Evolutionary conservation across 1,140 invertebrate genomes (phyloP).

Genomic region (Stratiolaelaps scimitus): DNA sequence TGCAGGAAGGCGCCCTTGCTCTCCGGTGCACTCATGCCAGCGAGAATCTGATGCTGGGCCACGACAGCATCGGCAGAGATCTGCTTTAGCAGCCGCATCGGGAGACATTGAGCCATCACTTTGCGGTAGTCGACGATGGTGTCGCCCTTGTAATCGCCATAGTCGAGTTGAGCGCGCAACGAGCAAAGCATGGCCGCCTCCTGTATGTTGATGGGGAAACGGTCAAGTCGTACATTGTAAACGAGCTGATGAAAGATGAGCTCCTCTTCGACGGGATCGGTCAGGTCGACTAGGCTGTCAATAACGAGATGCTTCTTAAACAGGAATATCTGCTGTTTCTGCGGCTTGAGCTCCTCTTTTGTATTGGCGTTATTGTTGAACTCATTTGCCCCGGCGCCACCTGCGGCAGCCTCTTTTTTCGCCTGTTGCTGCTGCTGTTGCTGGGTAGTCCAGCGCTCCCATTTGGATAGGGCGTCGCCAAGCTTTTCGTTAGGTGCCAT

Average conservation of each 20-base stretch:
- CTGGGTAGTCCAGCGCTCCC: constrained; percentile 57
- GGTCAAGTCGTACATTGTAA: constrained; percentile 71
- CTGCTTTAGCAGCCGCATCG: constrained; percentile 58
- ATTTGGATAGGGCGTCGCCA: constrained; percentile 85
- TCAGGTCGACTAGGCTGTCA: constrained; percentile 65
- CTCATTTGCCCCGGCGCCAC: constrained; percentile 2
- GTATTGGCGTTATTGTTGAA: constrained; percentile 33
- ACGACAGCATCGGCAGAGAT: constrained; percentile 63
- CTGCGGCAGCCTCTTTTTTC: constrained; percentile 30
- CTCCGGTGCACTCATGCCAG: constrained; percentile 67
- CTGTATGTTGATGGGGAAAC: constrained; percentile 76
- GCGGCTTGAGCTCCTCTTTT: constrained; percentile 35
- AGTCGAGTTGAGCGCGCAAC: constrained; percentile 78
- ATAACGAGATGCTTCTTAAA: constrained; percentile 88
- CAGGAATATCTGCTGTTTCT: constrained; percentile 46
- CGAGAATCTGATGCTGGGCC: constrained; percentile 70
- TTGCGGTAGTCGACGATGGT: constrained; percentile 44
- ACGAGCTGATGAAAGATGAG: constrained; percentile 88
- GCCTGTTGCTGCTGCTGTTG: constrained; percentile 35
- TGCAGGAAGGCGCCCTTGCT: constrained; percentile 87
- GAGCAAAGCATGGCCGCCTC: constrained; percentile 90
- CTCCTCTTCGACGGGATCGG: constrained; percentile 83
- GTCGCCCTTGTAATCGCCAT: constrained; percentile 57
- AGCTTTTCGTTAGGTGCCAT: constrained; percentile 71
- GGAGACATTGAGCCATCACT: constrained; percentile 65